These are phyloP conservation scores for Bolborhynchus lineola DNA, from an alignment of 2,113 vertebrate species.

Conservation along the genomic window DNA sequence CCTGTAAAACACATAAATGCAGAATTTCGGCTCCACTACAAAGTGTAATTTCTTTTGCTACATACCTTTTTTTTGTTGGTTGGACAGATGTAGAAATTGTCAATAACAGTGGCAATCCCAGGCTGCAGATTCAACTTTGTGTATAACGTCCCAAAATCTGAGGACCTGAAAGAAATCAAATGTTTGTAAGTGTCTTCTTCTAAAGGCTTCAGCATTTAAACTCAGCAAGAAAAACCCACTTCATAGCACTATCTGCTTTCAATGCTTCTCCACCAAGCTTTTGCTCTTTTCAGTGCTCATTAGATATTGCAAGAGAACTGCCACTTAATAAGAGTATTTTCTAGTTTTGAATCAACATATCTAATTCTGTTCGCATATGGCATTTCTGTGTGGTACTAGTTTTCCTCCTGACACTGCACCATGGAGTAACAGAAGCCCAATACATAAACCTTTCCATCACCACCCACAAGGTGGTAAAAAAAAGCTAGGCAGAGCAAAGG, in stretches of 20 bases:
- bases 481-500: not conserved
- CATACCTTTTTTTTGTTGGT: slow-evolving; percentile 96
- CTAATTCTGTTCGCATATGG: not conserved
- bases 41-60: not conserved
- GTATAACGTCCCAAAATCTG: slow-evolving; percentile 93
- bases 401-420: not conserved
- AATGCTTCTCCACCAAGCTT: not conserved
- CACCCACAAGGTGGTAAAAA: not conserved
- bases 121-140: slow-evolving; percentile 92
- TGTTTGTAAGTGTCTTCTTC: not conserved
- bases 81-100: slow-evolving; percentile 97
- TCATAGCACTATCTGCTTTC: not conserved
- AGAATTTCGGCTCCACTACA: not conserved
- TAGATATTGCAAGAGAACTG: not conserved
- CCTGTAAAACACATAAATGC: not conserved
- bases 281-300: not conserved
- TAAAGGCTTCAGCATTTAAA: not conserved
- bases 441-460: not conserved
- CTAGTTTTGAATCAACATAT: not conserved
- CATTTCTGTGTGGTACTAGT: not conserved
- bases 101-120: slow-evolving; percentile 88
- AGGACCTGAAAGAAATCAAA: slow-evolving; percentile 79
- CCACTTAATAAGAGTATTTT: not conserved
- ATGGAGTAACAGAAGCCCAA: not conserved
- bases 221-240: not conserved